Evolutionary conservation across 2,113 vertebrate species (phyloP).

Genomic region (Sinocyclocheilus anshuiensis): DNA sequence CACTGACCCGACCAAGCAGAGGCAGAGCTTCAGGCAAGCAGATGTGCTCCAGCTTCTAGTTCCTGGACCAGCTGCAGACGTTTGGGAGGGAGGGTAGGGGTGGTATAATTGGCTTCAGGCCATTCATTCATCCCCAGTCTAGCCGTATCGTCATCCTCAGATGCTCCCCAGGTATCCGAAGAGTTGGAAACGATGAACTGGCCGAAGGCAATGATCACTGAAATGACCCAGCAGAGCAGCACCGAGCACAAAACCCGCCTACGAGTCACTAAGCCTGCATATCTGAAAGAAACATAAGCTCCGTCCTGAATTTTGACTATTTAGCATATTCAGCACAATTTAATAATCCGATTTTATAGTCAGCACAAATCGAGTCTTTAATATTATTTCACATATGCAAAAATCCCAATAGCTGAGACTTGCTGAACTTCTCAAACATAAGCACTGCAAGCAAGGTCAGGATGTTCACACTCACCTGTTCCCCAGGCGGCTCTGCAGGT

Average conservation of each 20-base stretch:
- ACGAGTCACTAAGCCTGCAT: constrained; percentile 67
- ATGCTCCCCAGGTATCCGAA: constrained; percentile 55
- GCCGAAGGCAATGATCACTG: constrained; percentile 74
- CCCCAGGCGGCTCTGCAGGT: constrained; percentile 68
- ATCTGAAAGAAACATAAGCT: constrained; percentile 65
- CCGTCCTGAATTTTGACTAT: constrained; percentile 3
- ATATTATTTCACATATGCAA: not conserved
- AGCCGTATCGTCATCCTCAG: constrained; percentile 7
- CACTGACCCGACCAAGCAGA: constrained; percentile 73
- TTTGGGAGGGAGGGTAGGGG: constrained; percentile 30
- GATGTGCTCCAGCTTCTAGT: constrained; percentile 61
- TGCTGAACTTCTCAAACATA: not conserved
- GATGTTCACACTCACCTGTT: constrained; percentile 64
- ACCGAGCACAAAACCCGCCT: constrained; percentile 66
- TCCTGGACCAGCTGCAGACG: not conserved
- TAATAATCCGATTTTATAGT: constrained; percentile 2
- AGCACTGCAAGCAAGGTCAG: not conserved
- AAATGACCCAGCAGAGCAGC: constrained; percentile 75
- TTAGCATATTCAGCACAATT: constrained; percentile 6
- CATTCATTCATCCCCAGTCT: constrained; percentile 50
- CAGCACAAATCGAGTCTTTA: not conserved
- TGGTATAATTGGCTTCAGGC: constrained; percentile 63
- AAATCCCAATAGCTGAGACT: constrained; percentile 12
- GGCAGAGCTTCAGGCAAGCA: constrained; percentile 70
- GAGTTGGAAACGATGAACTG: constrained; percentile 75